Percentiles rank a stretch among this genome's conserved stretches.
These are phyloP conservation scores for Lomographa bimaculata DNA, from an alignment of 2,888 invertebrate genomes.

Conservation along the genomic window DNA sequence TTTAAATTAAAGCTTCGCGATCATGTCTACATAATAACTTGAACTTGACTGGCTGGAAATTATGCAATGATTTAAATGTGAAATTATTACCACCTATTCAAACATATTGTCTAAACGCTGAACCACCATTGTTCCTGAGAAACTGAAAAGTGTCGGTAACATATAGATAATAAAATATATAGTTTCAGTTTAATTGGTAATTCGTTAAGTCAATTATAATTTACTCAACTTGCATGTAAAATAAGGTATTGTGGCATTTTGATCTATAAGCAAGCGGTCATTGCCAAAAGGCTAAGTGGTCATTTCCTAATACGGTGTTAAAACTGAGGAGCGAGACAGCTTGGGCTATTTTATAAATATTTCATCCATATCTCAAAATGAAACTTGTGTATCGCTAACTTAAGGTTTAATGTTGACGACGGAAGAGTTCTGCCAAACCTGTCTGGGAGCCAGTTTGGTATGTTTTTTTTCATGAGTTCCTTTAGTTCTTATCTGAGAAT, in stretches of 20 bases:
- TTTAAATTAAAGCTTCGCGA: conserved; percentile 19
- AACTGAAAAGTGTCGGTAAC: no score
- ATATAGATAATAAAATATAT: no score
- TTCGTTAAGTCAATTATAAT: no score
- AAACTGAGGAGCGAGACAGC: conserved; percentile 60
- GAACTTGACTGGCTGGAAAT: conserved; percentile 8
- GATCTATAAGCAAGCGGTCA: conserved; percentile 68
- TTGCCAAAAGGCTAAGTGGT: conserved; percentile 76
- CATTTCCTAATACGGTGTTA: conserved; percentile 75
- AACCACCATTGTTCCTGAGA: no score
- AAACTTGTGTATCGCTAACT: conserved; percentile 48
- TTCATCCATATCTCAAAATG: conserved; percentile 52
- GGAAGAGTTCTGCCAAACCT: conserved; percentile 50
- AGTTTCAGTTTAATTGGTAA: no score
- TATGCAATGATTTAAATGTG: conserved; percentile 4
- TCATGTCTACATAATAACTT: conserved; percentile 18
- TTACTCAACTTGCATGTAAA: no score
- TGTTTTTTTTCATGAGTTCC: conserved; percentile 51
- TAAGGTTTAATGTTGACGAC: conserved; percentile 62
- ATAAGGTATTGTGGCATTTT: conserved; percentile 48
- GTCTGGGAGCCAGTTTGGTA: conserved; percentile 61
- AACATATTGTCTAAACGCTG: no score
- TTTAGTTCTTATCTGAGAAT: conserved; percentile 39
- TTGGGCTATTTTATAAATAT: conserved; percentile 48
- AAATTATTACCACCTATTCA: no score